Conservation (phyloP, 1,140 invertebrate genomes). For the Pseudomyrmex pallidus region DNA sequence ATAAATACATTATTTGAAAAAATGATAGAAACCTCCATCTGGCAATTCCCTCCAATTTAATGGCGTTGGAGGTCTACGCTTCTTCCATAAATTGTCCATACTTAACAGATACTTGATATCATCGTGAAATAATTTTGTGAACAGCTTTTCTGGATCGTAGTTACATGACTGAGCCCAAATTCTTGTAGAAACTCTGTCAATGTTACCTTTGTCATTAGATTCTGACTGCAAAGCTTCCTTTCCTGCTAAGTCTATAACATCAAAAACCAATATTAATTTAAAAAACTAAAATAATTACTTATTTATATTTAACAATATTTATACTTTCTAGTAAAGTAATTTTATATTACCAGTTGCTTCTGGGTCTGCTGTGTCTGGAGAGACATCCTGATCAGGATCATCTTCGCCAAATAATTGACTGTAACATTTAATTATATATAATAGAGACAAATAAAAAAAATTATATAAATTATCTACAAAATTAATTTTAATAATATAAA, state of each 20-base stretch:
- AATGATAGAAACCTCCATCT: slow-evolving; percentile 84
- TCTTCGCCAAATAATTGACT: slow-evolving; percentile 99
- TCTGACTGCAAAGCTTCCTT: slow-evolving; percentile 83
- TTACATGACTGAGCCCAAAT: slow-evolving; percentile 93
- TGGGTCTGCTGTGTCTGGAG: slow-evolving; percentile 97
- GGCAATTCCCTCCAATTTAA: slow-evolving; percentile 90
- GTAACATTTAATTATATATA: slow-evolving; percentile 62
- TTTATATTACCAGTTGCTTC: slow-evolving; percentile 88
- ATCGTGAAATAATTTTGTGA: slow-evolving; percentile 96
- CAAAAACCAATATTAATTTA: slow-evolving; percentile 33
- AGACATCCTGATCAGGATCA: slow-evolving; percentile 98
- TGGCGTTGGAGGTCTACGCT: slow-evolving; percentile 92
- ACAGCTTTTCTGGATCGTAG: slow-evolving; percentile 94
- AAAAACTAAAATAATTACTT: not conserved
- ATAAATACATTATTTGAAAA: not conserved
- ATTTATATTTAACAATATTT: not conserved
- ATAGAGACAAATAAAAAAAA: slow-evolving; percentile 39
- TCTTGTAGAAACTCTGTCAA: slow-evolving; percentile 94
- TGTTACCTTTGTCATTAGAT: slow-evolving; percentile 88
- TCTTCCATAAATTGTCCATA: slow-evolving; percentile 98
- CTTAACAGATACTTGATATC: slow-evolving; percentile 98
- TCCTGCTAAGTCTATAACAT: slow-evolving; percentile 85
- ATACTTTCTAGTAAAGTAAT: not conserved
- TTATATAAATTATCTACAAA: slow-evolving; percentile 18
- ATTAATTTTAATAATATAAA: not conserved